Conservation (phyloP, 2,797 vertebrate genomes). For the Synanceia verrucosa region DNA sequence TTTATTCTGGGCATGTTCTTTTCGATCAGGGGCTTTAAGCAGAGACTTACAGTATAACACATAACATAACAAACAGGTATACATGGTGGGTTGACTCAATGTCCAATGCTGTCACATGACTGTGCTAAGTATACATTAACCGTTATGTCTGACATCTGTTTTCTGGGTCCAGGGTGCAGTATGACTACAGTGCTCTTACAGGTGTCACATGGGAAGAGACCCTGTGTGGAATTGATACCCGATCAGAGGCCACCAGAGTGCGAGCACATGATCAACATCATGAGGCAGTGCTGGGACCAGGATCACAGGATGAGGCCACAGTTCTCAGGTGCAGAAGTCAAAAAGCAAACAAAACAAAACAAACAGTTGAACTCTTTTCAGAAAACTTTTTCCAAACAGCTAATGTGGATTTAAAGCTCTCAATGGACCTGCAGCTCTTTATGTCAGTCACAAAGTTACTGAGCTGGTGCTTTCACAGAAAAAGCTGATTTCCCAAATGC, state of each 20-base stretch:
- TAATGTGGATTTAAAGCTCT: not conserved
- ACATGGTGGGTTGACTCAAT: not conserved
- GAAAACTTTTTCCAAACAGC: not conserved
- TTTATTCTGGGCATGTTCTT: not conserved
- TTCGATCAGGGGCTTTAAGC: not conserved
- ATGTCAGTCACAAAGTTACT: not conserved
- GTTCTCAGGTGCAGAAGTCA: conserved; percentile 82
- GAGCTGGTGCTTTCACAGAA: not conserved
- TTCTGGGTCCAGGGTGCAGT: conserved; percentile 79
- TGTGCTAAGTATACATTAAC: not conserved
- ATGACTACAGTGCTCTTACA: conserved; percentile 85
- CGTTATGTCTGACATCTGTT: conserved; percentile 1
- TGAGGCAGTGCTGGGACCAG: conserved; percentile 88
- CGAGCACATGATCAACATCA: conserved; percentile 84
- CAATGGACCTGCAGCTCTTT: not conserved
- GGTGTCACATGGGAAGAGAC: conserved; percentile 84
- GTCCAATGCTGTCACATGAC: not conserved
- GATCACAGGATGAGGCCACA: conserved; percentile 79
- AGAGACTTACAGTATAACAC: not conserved
- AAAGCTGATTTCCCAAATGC: not conserved
- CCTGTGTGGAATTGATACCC: conserved; percentile 77
- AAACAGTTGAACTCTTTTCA: not conserved
- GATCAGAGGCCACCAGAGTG: conserved; percentile 82
- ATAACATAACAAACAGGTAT: not conserved
- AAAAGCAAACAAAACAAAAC: not conserved